Base-by-base conservation (phyloP, 1,140 invertebrate genomes). In the Cydia amplana region DNA sequence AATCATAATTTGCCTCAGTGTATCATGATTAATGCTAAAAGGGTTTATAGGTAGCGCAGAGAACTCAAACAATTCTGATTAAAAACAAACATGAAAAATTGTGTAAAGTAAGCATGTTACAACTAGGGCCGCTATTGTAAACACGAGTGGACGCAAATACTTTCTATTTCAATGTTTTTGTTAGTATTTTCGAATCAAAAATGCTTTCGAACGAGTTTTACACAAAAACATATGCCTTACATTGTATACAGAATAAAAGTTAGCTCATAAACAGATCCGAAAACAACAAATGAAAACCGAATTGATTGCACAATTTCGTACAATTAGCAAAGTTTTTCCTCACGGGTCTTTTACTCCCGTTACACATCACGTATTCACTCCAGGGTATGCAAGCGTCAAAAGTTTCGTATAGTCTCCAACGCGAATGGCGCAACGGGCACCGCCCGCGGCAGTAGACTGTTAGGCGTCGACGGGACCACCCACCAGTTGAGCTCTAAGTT, bases 401-500 rank as follows among this genome's bases (percentile, higher is more conserved):
- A 67, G 25, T 67, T 67, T 7, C 0, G 28, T 16, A 4, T 10
- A 36, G 64, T 36, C 3, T 36, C 64, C 2, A 67, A 67, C 20
- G 64, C 28, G 28, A n/a, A 28, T 67, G 28, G 25, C 28, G 14
- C 64, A 64, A 73, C 23, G 55, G 49, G 74, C 74, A 73, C 73
- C 77, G 78, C 74, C 80, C 78, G 28, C 75, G 83, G 84, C 84
- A 87, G 86, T 87, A 87, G 84, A 87, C 86, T 77, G 49, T 77
- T 67, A 81, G 86, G 84, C 86, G 86, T 85, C 84, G 82, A 32
- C 72, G 65, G 51, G 84, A 86, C 72, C 82, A 82, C 78, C 86
- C 86, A 87, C 83, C 75, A 84, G 84, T 86, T 86, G 84, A 82
- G 78, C 76, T 51, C 72, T 10, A 83, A 83, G 78, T 85, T 85